Conservation (phyloP, 2,888 invertebrate genomes). For the Chymomyza caudatula region DNA sequence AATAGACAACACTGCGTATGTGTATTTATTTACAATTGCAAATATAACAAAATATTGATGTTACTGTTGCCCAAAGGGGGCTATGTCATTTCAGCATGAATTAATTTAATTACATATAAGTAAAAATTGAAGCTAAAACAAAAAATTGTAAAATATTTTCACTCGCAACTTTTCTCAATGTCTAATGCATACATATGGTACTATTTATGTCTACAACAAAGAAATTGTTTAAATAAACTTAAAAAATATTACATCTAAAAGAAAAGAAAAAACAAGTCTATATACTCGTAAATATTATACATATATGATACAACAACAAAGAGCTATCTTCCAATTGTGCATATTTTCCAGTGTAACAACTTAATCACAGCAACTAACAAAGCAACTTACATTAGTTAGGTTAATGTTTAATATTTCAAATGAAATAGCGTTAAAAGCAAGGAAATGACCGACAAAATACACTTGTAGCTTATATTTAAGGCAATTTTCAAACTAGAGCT, state of each 20-base stretch:
- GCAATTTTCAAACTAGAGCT: no score
- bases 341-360: conserved; percentile 60
- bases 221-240: conserved; percentile 20
- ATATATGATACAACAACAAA: conserved; percentile 43
- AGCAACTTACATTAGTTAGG: conserved; percentile 49
- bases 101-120: not conserved
- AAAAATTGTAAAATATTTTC: conserved; percentile 17
- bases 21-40: conserved; percentile 8
- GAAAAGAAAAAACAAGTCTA: conserved; percentile 15
- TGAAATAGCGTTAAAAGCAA: no score
- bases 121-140: not conserved
- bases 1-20: conserved; percentile 7
- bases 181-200: conserved; percentile 12
- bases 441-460: no score
- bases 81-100: not conserved
- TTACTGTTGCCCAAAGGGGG: not conserved
- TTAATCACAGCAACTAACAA: conserved; percentile 21
- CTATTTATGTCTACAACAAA: conserved; percentile 39
- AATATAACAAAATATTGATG: conserved; percentile 5
- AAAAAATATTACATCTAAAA: conserved; percentile 4
- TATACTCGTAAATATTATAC: conserved; percentile 26
- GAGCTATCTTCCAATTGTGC: conserved; percentile 69
- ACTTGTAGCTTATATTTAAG: no score
- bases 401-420: conserved; percentile 41
- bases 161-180: conserved; percentile 19